Conservation (phyloP, 2,797 vertebrate genomes). For the Amazona finschi region DNA sequence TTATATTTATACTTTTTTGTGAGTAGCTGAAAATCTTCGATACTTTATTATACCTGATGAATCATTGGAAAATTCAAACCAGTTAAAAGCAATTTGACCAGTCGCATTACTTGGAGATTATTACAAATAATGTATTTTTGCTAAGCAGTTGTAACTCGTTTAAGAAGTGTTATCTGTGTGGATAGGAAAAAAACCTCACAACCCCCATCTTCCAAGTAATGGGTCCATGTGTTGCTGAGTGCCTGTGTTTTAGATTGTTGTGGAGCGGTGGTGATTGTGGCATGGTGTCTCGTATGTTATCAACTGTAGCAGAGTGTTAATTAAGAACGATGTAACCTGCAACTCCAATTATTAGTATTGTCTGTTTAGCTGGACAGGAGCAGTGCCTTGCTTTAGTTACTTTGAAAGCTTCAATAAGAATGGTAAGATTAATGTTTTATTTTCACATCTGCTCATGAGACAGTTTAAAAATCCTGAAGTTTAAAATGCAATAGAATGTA, state of each 20-base stretch:
- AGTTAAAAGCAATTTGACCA: background rate
- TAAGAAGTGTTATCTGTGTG: background rate
- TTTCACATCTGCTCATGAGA: slow-evolving; percentile 74
- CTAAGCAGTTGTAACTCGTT: background rate
- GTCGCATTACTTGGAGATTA: background rate
- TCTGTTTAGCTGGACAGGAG: slow-evolving; percentile 71
- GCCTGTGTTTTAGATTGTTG: slow-evolving; percentile 42
- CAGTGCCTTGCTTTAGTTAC: slow-evolving; percentile 70
- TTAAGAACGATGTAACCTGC: slow-evolving; percentile 71
- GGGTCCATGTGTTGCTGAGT: slow-evolving; percentile 24
- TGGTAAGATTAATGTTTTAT: slow-evolving; percentile 72
- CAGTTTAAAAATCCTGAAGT: slow-evolving; percentile 77
- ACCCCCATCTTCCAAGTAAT: background rate
- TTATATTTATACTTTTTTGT: background rate
- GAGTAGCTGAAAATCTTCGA: background rate
- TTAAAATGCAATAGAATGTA: slow-evolving; percentile 78
- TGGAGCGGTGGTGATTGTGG: slow-evolving; percentile 59
- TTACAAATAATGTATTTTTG: background rate
- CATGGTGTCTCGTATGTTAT: slow-evolving; percentile 52
- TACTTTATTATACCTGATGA: background rate
- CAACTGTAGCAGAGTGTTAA: slow-evolving; percentile 77
- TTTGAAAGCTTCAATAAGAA: slow-evolving; percentile 67
- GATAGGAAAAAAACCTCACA: slow-evolving; percentile 4
- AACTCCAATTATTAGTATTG: slow-evolving; percentile 66
- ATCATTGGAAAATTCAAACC: background rate